Evolutionary conservation across 53 echinoderm and acorn worm genomes (phyloP).

Genomic region (Echinarachnius parma): DNA sequence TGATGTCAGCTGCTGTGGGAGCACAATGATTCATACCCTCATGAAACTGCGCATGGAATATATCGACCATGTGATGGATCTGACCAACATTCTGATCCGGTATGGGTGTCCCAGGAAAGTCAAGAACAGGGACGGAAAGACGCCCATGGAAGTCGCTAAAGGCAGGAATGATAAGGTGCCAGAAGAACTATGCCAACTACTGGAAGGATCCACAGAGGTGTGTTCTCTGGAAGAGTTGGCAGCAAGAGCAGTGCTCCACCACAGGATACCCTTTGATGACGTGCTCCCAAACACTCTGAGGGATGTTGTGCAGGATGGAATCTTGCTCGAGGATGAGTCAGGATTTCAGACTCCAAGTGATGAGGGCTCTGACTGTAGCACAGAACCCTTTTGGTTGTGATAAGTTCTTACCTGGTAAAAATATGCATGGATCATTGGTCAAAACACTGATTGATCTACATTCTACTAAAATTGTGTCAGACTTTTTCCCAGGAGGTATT

Average conservation of each 20-base stretch:
- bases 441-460: too few relatives aligned
- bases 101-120: conserved; percentile 16
- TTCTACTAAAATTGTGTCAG: too few relatives aligned
- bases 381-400: too few relatives aligned
- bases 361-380: too few relatives aligned
- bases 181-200: neutral
- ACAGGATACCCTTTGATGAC: neutral
- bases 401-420: too few relatives aligned
- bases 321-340: neutral
- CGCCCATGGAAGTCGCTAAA: conserved; percentile 1
- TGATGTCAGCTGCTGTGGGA: neutral
- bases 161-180: neutral
- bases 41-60: neutral
- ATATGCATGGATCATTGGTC: too few relatives aligned
- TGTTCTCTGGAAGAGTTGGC: conserved; percentile 22
- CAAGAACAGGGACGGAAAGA: conserved; percentile 13
- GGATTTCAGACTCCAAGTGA: too few relatives aligned
- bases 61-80: neutral
- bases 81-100: neutral
- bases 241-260: conserved; percentile 1
- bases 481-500: too few relatives aligned
- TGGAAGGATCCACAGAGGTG: conserved; percentile 3
- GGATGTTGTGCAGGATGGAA: neutral
- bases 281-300: neutral
- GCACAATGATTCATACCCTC: conserved; percentile 23